Percentiles rank a stretch among this genome's conserved stretches.
Conservation (phyloP, 2,797 vertebrate species). For the Morus bassanus region DNA sequence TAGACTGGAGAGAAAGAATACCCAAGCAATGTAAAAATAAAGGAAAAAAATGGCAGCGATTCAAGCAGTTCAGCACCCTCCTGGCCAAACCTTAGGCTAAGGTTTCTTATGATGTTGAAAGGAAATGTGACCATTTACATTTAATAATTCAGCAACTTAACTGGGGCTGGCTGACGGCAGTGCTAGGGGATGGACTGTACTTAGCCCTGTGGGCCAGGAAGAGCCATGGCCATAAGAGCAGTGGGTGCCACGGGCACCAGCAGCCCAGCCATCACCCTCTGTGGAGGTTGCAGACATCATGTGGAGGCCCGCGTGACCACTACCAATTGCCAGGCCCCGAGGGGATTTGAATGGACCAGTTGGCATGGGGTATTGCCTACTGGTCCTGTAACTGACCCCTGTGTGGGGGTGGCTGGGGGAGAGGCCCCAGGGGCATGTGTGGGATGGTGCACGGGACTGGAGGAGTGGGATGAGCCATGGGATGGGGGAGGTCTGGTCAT, state of each 20-base stretch:
- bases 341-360: background rate
- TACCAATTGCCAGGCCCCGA: rapidly evolving
- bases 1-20: background rate
- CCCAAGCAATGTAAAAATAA: background rate
- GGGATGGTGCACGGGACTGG: background rate
- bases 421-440: rapidly evolving
- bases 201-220: background rate
- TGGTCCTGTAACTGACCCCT: background rate
- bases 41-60: background rate
- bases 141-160: background rate
- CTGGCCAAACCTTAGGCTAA: background rate
- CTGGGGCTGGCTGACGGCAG: background rate
- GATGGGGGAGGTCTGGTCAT: background rate
- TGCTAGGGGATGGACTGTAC: too few species aligned
- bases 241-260: rapidly evolving
- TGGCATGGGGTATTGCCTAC: too few species aligned
- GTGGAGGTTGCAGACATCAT: background rate
- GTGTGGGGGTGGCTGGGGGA: rapidly evolving
- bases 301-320: rapidly evolving
- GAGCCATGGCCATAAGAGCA: background rate
- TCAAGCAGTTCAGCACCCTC: background rate
- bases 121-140: background rate
- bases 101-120: background rate
- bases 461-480: background rate
- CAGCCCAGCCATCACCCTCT: rapidly evolving